Evolutionary conservation across 1,140 invertebrate species (phyloP).

Genomic region (Holotrichia oblita): DNA sequence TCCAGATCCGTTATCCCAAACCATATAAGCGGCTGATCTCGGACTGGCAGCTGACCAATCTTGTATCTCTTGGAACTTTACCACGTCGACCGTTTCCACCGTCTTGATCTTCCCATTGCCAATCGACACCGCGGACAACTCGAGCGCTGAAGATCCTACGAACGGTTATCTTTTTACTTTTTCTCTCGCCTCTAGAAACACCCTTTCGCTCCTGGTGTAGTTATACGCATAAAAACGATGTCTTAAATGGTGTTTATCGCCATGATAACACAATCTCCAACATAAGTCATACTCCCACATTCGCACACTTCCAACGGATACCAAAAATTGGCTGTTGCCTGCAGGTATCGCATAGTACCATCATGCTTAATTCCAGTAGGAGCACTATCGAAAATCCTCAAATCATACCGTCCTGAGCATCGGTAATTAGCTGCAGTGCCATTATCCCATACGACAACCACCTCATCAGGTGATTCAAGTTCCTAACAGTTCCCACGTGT

Average conservation of each 20-base stretch:
- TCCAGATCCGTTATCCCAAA: slow-evolving; percentile 98
- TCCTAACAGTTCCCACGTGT: slow-evolving; percentile 96
- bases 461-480: slow-evolving; percentile 99
- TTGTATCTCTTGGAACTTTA: slow-evolving; percentile 96
- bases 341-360: slow-evolving; percentile 96
- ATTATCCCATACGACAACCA: slow-evolving; percentile 99
- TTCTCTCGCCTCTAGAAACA: slow-evolving; percentile 88
- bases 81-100: slow-evolving; percentile 92
- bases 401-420: slow-evolving; percentile 94
- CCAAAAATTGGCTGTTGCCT: slow-evolving; percentile 96
- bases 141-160: slow-evolving; percentile 93
- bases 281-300: slow-evolving; percentile 96
- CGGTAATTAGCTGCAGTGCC: slow-evolving; percentile 97
- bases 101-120: slow-evolving; percentile 99
- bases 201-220: slow-evolving; percentile 83
- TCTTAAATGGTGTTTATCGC: slow-evolving; percentile 93
- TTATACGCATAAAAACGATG: slow-evolving; percentile 94
- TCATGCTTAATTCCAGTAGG: slow-evolving; percentile 97
- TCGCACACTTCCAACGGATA: slow-evolving; percentile 99
- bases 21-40: slow-evolving; percentile 94
- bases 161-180: slow-evolving; percentile 93
- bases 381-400: slow-evolving; percentile 93
- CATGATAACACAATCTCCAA: slow-evolving; percentile 96
- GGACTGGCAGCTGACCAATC: slow-evolving; percentile 98
- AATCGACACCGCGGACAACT: slow-evolving; percentile 92